Evolutionary conservation across 1,140 invertebrate genomes (phyloP).

Genomic region (Octopus sinensis): DNA sequence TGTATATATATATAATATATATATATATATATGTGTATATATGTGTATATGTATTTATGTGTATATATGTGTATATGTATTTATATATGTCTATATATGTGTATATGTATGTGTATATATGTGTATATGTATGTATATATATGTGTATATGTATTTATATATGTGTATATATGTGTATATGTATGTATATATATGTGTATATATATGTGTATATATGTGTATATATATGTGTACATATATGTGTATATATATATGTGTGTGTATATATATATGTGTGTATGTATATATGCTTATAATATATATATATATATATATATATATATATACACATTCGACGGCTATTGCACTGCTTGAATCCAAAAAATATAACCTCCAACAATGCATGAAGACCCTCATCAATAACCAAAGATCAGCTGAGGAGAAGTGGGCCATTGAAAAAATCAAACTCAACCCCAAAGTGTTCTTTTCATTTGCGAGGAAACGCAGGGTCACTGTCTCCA

Average conservation of each 20-base stretch:
- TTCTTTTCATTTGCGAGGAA: too few species aligned
- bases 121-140: not conserved
- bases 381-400: too few species aligned
- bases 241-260: not conserved
- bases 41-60: not conserved
- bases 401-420: too few species aligned
- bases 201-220: not conserved
- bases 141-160: not conserved
- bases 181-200: not conserved
- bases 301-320: too few species aligned
- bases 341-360: too few species aligned
- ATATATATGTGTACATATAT: not conserved
- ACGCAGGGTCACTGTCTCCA: too few species aligned
- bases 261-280: not conserved
- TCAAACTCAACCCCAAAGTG: too few species aligned
- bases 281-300: not conserved
- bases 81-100: not conserved
- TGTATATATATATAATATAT: not conserved
- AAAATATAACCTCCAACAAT: too few species aligned
- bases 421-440: too few species aligned
- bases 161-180: not conserved
- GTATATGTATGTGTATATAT: not conserved
- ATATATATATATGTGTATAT: not conserved
- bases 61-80: not conserved
- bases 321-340: too few species aligned